Evolutionary conservation across 2,888 invertebrate genomes (phyloP).

Genomic region (Melolontha melolontha): DNA sequence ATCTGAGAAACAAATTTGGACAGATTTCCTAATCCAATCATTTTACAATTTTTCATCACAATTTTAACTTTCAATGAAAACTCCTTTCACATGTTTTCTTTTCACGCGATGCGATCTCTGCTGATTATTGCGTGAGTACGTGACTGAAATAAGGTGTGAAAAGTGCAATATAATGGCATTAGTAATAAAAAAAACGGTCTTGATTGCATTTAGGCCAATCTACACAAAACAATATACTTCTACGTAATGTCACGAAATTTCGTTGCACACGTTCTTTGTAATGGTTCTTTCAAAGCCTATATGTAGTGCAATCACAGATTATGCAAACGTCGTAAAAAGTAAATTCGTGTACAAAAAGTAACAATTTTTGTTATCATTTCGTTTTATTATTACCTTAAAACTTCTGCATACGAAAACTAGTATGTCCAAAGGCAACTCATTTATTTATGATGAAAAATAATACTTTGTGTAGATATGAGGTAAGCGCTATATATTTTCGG

Average conservation of each 20-base stretch:
- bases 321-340: not conserved
- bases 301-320: not conserved
- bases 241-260: conserved; percentile 4
- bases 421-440: too few relatives aligned
- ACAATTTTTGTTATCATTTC: not conserved
- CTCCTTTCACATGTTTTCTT: conserved; percentile 4
- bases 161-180: not conserved
- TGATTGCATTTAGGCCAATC: conserved; percentile 11
- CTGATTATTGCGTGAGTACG: conserved; percentile 3
- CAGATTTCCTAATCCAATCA: too few relatives aligned
- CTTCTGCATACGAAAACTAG: too few relatives aligned
- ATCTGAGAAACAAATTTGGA: too few relatives aligned
- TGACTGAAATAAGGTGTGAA: conserved; percentile 10
- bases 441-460: too few relatives aligned
- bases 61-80: not conserved
- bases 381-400: not conserved
- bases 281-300: not conserved
- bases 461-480: too few relatives aligned
- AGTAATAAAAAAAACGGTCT: conserved; percentile 6
- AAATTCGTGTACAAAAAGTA: too few relatives aligned
- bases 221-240: conserved; percentile 11
- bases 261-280: not conserved
- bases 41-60: not conserved
- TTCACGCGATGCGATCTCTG: conserved; percentile 4
- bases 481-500: too few relatives aligned